Evolutionary conservation across 2,888 invertebrate species (phyloP).

Genomic region (Andrena hattorfiana): DNA sequence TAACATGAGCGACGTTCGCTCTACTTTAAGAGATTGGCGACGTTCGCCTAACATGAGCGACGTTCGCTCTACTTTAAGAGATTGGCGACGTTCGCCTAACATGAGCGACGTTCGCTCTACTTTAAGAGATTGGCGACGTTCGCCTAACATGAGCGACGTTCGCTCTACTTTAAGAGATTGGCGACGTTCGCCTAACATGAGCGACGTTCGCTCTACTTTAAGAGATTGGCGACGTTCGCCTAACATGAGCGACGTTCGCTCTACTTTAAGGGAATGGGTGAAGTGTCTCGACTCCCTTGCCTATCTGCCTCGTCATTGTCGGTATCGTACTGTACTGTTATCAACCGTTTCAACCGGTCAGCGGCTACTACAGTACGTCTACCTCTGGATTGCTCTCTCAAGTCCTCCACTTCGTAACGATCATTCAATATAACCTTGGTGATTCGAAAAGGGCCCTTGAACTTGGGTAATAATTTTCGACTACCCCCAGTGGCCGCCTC

Average conservation of each 20-base stretch:
- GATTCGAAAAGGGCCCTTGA: neutral
- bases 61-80: neutral
- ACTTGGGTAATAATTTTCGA: neutral
- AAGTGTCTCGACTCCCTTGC: too few species aligned
- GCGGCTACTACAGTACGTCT: neutral
- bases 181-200: too few species aligned
- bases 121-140: too few species aligned
- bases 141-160: too few species aligned
- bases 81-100: neutral
- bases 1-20: neutral
- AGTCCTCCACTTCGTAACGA: neutral
- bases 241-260: too few species aligned
- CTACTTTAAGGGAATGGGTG: too few species aligned
- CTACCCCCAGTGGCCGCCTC: neutral
- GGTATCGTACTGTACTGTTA: neutral
- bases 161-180: too few species aligned
- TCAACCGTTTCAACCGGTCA: neutral
- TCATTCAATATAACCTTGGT: neutral
- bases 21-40: too few species aligned
- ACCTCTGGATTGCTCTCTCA: too few species aligned
- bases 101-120: neutral
- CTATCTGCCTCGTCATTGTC: neutral
- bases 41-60: too few species aligned
- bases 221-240: too few species aligned
- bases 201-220: too few species aligned